These are phyloP conservation scores for Stylophora pistillata DNA, from an alignment of 64 coral and sea anemone species.

Conservation along the genomic window DNA sequence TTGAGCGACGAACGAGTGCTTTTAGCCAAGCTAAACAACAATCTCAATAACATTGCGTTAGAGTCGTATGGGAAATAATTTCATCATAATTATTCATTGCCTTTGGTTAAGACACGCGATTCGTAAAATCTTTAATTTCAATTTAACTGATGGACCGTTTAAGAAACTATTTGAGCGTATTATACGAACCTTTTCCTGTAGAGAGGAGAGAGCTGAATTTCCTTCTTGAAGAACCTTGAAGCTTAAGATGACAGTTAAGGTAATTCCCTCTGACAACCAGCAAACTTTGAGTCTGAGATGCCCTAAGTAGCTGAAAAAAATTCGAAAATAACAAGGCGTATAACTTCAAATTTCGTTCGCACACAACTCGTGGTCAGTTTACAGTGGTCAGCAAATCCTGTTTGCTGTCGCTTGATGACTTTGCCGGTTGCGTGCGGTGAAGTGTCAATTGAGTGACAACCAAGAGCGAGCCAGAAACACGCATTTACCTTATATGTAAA, in stretches of 20 bases:
- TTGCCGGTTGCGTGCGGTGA: conserved; percentile 26
- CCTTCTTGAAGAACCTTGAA: neutral
- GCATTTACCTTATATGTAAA: conserved; percentile 85
- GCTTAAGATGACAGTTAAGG: neutral
- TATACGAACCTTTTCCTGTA: conserved; percentile 15
- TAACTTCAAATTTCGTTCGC: conserved; percentile 15
- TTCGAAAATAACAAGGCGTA: neutral
- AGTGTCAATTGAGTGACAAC: conserved; percentile 47
- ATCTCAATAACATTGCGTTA: conserved; percentile 34
- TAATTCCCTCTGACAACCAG: conserved; percentile 21
- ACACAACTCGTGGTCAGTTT: conserved; percentile 23
- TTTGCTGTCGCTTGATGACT: conserved; percentile 36
- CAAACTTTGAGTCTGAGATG: neutral
- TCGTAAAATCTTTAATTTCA: neutral
- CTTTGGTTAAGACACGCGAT: neutral
- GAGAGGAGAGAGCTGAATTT: neutral
- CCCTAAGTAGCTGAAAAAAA: conserved; percentile 22
- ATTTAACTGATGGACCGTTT: neutral
- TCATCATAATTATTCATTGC: neutral
- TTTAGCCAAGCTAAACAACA: conserved; percentile 33
- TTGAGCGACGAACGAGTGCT: conserved; percentile 37
- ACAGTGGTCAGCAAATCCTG: conserved; percentile 34
- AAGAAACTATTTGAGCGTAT: neutral
- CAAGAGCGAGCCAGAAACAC: neutral
- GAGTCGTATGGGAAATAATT: conserved; percentile 11